These are phyloP conservation scores for Branchinecta lynchi DNA, from an alignment of 1,140 invertebrate species.

Conservation along the genomic window DNA sequence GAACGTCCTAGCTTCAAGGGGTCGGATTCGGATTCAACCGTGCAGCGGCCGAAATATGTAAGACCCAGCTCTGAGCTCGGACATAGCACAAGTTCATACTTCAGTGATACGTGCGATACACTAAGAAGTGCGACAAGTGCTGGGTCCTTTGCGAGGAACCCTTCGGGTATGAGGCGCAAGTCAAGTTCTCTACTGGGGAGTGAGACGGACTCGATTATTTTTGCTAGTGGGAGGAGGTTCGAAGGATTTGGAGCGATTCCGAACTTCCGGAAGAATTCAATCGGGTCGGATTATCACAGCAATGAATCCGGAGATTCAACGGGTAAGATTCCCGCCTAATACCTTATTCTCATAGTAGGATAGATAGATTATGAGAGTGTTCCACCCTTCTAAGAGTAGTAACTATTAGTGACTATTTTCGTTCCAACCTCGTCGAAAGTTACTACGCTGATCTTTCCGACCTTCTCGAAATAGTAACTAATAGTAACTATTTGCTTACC, in stretches of 20 bases:
- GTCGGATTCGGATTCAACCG: not conserved
- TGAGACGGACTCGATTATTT: not conserved
- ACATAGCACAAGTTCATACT: not conserved
- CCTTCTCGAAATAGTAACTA: too few relatives aligned
- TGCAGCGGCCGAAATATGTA: not conserved
- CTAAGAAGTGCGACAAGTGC: not conserved
- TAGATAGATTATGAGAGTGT: too few relatives aligned
- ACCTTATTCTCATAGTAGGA: too few relatives aligned
- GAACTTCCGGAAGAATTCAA: not conserved
- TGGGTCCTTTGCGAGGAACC: not conserved
- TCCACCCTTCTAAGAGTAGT: too few relatives aligned
- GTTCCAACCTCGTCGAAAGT: too few relatives aligned
- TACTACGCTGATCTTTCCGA: too few relatives aligned
- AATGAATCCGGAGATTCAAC: not conserved
- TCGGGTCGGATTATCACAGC: not conserved
- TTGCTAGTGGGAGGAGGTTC: not conserved
- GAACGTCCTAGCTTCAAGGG: not conserved
- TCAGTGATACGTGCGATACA: not conserved
- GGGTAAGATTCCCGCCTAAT: not conserved
- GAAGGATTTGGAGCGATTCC: not conserved
- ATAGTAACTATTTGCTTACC: too few relatives aligned
- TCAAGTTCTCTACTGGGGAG: not conserved
- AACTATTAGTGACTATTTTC: too few relatives aligned
- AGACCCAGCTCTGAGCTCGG: constrained; percentile 1
- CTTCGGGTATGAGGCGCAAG: not conserved